Percentiles rank a stretch among this genome's conserved stretches.
phyloP scores from a whole-genome alignment of 2,797 vertebrate species.

The Helicolenus hilgendorfi region DNA sequence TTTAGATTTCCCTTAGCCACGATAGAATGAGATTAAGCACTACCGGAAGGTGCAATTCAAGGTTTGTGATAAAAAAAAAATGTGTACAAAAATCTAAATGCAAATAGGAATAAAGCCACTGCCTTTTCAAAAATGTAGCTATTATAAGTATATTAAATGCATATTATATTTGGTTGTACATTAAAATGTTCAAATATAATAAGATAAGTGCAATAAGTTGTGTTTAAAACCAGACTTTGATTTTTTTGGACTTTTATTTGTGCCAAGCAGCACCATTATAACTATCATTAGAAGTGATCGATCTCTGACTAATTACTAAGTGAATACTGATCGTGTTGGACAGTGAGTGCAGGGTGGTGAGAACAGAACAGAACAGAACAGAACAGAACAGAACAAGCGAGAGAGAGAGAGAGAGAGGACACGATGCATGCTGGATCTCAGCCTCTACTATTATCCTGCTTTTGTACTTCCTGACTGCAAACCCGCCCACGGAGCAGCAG shows the following conservation, averaged over 20 bases:
- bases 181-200: neutral
- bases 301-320: conserved; percentile 72
- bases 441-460: conserved; percentile 78
- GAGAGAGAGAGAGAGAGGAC: too few species aligned
- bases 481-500: conserved; percentile 77
- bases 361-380: conserved; percentile 4
- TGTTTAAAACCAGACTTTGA: conserved; percentile 13
- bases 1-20: neutral
- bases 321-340: conserved; percentile 56
- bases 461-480: conserved; percentile 81
- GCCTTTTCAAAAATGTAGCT: neutral
- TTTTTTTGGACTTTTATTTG: conserved; percentile 1
- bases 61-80: neutral
- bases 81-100: neutral
- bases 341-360: conserved; percentile 17
- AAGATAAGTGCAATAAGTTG: neutral
- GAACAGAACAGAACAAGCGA: neutral
- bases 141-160: neutral
- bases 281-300: conserved; percentile 58
- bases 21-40: neutral
- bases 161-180: neutral
- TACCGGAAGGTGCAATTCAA: neutral
- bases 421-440: conserved; percentile 67
- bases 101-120: neutral
- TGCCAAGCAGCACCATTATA: conserved; percentile 15